Evolutionary conservation across 1,140 invertebrate genomes (phyloP).

Genomic region (Drosophila fuyamai): DNA sequence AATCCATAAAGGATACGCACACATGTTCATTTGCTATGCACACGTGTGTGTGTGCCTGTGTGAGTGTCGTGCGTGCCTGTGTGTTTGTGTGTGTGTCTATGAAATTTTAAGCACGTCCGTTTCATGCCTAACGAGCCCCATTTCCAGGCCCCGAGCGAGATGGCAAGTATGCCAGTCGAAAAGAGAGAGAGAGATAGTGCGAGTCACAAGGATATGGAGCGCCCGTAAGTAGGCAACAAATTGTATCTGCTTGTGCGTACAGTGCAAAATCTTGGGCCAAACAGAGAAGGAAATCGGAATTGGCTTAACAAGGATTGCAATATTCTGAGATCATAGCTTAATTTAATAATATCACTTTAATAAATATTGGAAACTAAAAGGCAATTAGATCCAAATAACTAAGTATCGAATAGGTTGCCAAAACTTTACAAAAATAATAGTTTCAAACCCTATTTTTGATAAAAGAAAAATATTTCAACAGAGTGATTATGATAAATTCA

Average conservation of each 20-base stretch:
- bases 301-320: neutral
- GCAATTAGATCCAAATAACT: no score
- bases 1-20: constrained; percentile 82
- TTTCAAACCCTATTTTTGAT: no score
- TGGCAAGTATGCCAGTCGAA: constrained; percentile 1
- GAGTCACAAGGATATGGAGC: constrained; percentile 4
- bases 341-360: neutral
- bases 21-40: constrained; percentile 53
- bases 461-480: no score
- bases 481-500: no score
- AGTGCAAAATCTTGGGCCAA: constrained; percentile 3
- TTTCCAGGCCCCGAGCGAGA: constrained; percentile 45
- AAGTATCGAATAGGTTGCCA: no score
- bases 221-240: constrained; percentile 69
- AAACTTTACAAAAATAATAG: no score
- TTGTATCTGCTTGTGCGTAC: constrained; percentile 34
- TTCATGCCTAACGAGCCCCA: constrained; percentile 74
- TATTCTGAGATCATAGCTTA: neutral
- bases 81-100: constrained; percentile 48
- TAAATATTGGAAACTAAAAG: neutral
- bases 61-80: constrained; percentile 6
- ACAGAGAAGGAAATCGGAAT: neutral
- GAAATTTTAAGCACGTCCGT: constrained; percentile 82
- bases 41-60: neutral
- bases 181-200: neutral